Evolutionary conservation across 1,140 invertebrate species (phyloP).

Genomic region (Pectinophora gossypiella): DNA sequence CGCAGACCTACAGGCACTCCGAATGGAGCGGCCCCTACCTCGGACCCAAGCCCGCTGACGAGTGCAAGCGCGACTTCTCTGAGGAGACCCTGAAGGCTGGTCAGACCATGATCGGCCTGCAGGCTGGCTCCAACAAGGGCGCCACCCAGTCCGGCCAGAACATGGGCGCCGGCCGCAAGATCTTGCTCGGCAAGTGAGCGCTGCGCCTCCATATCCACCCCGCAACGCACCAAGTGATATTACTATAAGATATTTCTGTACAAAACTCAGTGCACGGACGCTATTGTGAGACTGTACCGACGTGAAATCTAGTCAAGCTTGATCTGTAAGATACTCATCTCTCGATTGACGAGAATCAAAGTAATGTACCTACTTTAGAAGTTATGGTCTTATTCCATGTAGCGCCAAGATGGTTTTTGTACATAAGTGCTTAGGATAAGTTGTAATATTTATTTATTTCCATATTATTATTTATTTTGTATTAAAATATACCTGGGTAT

Average conservation of each 20-base stretch:
- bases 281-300: conserved; percentile 47
- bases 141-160: conserved; percentile 95
- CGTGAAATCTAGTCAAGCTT: conserved; percentile 45
- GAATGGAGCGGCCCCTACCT: conserved; percentile 93
- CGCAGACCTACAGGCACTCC: conserved; percentile 90
- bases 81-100: conserved; percentile 94
- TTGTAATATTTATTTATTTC: conserved; percentile 60
- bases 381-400: conserved; percentile 26
- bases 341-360: neutral
- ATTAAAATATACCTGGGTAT: conserved; percentile 36
- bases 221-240: conserved; percentile 55
- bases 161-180: conserved; percentile 93
- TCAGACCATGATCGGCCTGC: conserved; percentile 92
- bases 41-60: conserved; percentile 93
- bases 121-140: conserved; percentile 97
- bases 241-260: conserved; percentile 64
- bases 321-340: conserved; percentile 20
- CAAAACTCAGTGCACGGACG: conserved; percentile 50
- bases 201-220: too few species aligned
- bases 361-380: neutral
- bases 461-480: conserved; percentile 62
- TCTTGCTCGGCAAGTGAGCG: conserved; percentile 89
- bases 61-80: conserved; percentile 93
- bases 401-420: conserved; percentile 54
- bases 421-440: conserved; percentile 53